Evolutionary conservation across 2,113 vertebrate species (phyloP).

Genomic region (Lagopus muta): DNA sequence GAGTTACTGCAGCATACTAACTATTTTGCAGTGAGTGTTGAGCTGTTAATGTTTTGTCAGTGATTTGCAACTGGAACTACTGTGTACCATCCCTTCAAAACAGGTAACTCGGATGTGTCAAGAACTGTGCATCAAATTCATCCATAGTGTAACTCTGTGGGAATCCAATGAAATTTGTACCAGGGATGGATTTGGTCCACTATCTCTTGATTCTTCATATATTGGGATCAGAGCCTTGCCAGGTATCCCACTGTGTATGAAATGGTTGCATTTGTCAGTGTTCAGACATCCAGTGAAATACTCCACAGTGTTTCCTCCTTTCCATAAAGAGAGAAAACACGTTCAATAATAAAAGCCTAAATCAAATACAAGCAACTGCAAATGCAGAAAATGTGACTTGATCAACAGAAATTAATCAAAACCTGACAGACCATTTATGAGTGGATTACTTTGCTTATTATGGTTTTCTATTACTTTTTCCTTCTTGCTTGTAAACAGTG

Average conservation of each 20-base stretch:
- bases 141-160: neutral
- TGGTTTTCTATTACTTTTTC: neutral
- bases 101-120: neutral
- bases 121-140: neutral
- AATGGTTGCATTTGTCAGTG: slow-evolving; percentile 46
- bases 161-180: neutral
- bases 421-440: neutral
- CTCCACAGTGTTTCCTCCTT: neutral
- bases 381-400: neutral
- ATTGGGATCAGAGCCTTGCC: slow-evolving; percentile 45
- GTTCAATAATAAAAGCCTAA: neutral
- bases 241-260: slow-evolving; percentile 21
- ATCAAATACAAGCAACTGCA: neutral
- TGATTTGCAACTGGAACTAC: neutral
- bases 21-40: neutral
- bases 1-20: neutral
- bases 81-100: neutral
- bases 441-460: neutral
- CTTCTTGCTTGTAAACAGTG: neutral
- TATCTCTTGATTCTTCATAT: neutral
- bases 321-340: slow-evolving; percentile 11
- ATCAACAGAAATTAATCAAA: slow-evolving; percentile 3
- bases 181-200: neutral
- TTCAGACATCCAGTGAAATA: slow-evolving; percentile 17
- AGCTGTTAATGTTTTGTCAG: neutral